Base-by-base conservation (phyloP, 2,888 invertebrate species). In the Lochmaea capreae region DNA sequence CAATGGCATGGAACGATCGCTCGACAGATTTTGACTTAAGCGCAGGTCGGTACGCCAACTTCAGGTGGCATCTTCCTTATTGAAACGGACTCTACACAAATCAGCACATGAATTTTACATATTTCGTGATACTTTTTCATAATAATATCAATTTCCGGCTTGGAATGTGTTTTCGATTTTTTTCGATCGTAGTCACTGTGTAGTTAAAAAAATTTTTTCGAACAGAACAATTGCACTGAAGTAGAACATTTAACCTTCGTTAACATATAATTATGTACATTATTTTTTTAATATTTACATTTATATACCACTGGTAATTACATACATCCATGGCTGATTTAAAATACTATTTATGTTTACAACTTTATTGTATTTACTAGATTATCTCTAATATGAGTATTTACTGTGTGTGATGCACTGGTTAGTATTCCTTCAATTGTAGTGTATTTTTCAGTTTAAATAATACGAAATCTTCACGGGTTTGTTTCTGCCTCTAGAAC, bases 321-420 rank as follows among this genome's bases (percentile, higher is more conserved):
- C 76, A 81, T 80, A 82, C 81, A 83, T 83, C 82, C 81, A 79
- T 79, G 33, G 77, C 77, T 75, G 75, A 79, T 80, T 81, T 79
- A 77, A 79, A 78, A 79, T 79, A 80, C 81, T 79, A 80, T 74
- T 75, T 73, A 72, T 77, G 74, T 75, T 77, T 77, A 74, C 70
- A 74, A 76, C 69, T 71, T n/a, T 77, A 78, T 78, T 72, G 72
- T 78, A 76, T 76, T 75, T 74, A 75, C 69, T 76, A 70, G 74
- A 75, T 78, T 75, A 75, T 70, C 65, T 73, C 46, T 76, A 78
- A 76, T 76, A 67, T 73, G 57, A 73, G 78, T 78, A 65, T 76
- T 78, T 76, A 76, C 33, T 59, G 57, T 58, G 1, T 66, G 66
- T 78, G 76, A 78, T 76, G 78, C 74, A 75, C 74, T 75, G 58